These are phyloP conservation scores for Lepetodrilus schrolli DNA, from an alignment of 2,888 invertebrate genomes.

Conservation along the genomic window DNA sequence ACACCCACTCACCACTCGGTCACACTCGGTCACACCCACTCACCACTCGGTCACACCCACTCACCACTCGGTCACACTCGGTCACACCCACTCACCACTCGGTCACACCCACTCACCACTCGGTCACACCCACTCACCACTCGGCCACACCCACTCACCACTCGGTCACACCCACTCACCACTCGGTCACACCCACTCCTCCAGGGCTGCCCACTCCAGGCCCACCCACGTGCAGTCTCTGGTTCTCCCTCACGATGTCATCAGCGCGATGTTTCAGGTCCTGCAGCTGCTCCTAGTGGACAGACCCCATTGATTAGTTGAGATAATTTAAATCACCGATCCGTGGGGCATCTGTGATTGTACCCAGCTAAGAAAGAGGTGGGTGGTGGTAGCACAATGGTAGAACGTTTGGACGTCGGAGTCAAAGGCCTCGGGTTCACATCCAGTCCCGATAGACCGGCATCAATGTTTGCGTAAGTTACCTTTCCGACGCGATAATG, in stretches of 20 bases:
- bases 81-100: not conserved
- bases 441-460: too few relatives aligned
- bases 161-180: constrained; percentile 48
- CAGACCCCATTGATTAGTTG: not conserved
- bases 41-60: not conserved
- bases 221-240: constrained; percentile 58
- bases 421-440: too few relatives aligned
- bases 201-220: constrained; percentile 51
- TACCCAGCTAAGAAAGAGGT: too few relatives aligned
- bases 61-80: not conserved
- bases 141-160: not conserved
- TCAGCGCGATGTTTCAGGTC: constrained; percentile 57
- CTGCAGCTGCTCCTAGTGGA: constrained; percentile 60
- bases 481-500: too few relatives aligned
- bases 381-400: too few relatives aligned
- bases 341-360: not conserved
- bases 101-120: not conserved
- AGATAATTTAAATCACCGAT: not conserved
- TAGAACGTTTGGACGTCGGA: too few relatives aligned
- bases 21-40: constrained; percentile 53
- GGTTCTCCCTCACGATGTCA: constrained; percentile 69
- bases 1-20: constrained; percentile 63
- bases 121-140: not conserved
- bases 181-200: constrained; percentile 66
- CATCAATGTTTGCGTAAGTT: too few relatives aligned